Base-by-base conservation (phyloP, 2,113 vertebrate species). In the Rhinolophus sinicus region DNA sequence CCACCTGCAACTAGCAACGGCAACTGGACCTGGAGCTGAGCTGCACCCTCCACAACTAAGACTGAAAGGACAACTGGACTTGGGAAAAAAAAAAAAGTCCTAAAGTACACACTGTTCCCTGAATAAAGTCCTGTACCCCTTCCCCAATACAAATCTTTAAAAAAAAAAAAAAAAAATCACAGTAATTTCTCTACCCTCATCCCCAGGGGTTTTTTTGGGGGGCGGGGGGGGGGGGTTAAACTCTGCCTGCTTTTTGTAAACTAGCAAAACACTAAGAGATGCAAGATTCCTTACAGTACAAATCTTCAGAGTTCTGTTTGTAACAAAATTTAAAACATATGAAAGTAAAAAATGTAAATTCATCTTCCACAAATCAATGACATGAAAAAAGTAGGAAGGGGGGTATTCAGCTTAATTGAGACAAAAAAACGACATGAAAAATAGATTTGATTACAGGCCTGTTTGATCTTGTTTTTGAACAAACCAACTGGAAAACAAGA, bases 201-300 rank as follows among this genome's bases (percentile, higher is more conserved):
- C 6, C 6, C 1, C 19, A 38, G 13, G 21, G 64, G 58, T 95
- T 56, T 95, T 58, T 90, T 95, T 67, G 40, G 40, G 40, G 40
- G 40, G 40, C 5, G 5, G 40, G 40, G 40, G 40, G 40, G 5
- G 40, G 40, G 3, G 40, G 5, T 95, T n/a, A 95, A 92, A 64
- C 22, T 78, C 67, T 35, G 10, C 44, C 47, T 80, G 60, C 62
- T 93, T 90, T 78, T 93, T 69, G 33, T 52, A 95, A 95, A 75
- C 56, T 93, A 67, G 56, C 47, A 87, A 50, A 87, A 93, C 90
- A 82, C 24, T 87, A 89, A 96, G 30, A 73, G 54, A 67, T 5
- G 2, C 15, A 75, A 86, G 84, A 72, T 78, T 92, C 26, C 50
- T 65, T 64, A 84, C 65, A 65, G 81, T 81, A 11, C 1, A 80